Evolutionary conservation across 2,797 vertebrate genomes (phyloP).

Genomic region (Xenops minutus): DNA sequence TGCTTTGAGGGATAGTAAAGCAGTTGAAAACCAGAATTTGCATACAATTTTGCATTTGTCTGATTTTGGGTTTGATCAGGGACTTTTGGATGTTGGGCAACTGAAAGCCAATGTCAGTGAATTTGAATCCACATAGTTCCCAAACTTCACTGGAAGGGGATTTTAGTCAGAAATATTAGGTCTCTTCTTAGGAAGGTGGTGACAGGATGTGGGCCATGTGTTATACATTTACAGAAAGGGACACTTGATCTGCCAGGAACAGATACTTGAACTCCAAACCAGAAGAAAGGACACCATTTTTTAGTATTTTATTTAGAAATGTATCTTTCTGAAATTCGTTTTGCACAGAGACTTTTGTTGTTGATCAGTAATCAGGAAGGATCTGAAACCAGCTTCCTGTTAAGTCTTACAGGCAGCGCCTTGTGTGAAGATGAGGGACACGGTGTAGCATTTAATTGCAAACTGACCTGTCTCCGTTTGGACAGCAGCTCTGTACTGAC

Average conservation of each 20-base stretch:
- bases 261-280: background rate
- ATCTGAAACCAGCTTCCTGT: background rate
- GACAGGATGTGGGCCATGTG: accelerated
- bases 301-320: background rate
- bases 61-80: background rate
- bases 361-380: background rate
- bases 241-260: background rate
- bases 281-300: background rate
- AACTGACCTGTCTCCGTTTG: background rate
- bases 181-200: background rate
- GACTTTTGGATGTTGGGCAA: background rate
- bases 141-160: background rate
- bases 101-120: background rate
- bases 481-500: background rate
- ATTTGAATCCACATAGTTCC: background rate
- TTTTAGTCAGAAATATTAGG: background rate
- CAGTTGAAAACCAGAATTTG: background rate
- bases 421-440: background rate
- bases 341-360: background rate
- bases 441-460: background rate
- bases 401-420: background rate
- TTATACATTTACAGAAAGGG: background rate
- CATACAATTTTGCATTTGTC: background rate
- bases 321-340: background rate
- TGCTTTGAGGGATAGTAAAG: background rate